A percentile compares a stretch with the other conserved stretches of the same genome.
These are phyloP conservation scores for Suillia variegata DNA, from an alignment of 2,888 invertebrate species.

Conservation along the genomic window DNA sequence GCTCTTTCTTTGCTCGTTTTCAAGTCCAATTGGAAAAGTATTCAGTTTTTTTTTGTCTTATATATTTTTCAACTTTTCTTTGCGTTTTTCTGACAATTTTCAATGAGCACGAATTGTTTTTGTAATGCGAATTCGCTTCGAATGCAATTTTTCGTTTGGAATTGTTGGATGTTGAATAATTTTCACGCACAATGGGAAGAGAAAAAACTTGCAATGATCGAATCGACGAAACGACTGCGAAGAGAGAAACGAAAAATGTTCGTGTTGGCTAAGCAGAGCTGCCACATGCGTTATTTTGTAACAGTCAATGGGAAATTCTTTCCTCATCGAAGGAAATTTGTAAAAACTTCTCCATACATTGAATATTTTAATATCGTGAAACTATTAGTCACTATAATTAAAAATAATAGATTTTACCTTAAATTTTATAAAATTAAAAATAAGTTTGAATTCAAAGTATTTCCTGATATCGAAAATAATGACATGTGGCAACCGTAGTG, in stretches of 20 bases:
- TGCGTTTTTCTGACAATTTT: constrained; percentile 10
- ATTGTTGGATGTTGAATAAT: constrained; percentile 18
- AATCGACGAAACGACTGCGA: constrained; percentile 20
- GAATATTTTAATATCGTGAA: no score
- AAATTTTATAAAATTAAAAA: no score
- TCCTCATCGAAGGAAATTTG: no score
- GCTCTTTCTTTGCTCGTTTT: no score
- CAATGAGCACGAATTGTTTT: constrained; percentile 9
- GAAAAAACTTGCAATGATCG: constrained; percentile 30
- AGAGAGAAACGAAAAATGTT: not conserved
- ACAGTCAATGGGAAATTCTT: no score
- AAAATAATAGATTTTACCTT: no score
- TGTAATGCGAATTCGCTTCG: not conserved
- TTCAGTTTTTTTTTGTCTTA: constrained; percentile 8
- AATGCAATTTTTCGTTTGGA: not conserved
- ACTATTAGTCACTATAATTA: no score
- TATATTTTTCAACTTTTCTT: constrained; percentile 13
- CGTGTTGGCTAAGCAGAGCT: not conserved
- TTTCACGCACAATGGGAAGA: constrained; percentile 31
- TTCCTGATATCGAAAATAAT: no score
- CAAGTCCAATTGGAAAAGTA: constrained; percentile 29
- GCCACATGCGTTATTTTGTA: no score
- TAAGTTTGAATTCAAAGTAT: no score
- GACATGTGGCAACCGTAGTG: no score
- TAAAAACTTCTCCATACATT: no score